Percentiles rank a stretch among this genome's conserved stretches.
These are phyloP conservation scores for Prinia subflava DNA, from an alignment of 2,113 vertebrate species.

Conservation along the genomic window DNA sequence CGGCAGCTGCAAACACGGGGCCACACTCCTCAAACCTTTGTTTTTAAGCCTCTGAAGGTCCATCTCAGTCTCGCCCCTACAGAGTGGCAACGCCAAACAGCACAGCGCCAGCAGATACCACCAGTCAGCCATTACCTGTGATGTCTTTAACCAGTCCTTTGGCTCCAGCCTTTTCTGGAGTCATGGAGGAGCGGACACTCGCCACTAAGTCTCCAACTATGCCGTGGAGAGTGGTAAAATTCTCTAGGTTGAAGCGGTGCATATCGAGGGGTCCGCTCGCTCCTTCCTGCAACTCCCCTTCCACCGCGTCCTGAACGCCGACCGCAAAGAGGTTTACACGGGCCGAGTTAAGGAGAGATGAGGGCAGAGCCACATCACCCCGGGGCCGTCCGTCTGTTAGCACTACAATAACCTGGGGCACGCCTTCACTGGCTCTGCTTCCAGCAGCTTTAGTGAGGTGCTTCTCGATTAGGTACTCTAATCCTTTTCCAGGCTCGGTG, in stretches of 20 bases:
- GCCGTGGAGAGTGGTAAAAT: constrained; percentile 77
- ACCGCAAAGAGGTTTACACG: constrained; percentile 82
- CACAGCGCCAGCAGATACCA: constrained; percentile 28
- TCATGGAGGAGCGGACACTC: constrained; percentile 75
- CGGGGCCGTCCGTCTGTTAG: constrained; percentile 80
- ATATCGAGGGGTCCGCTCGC: constrained; percentile 74
- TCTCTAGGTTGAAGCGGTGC: constrained; percentile 85
- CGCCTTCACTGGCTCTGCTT: constrained; percentile 79
- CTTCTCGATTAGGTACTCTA: constrained; percentile 80
- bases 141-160: constrained; percentile 77
- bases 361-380: constrained; percentile 77
- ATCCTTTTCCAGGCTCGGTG: constrained; percentile 79
- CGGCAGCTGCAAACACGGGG: background rate
- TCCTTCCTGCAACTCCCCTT: constrained; percentile 81
- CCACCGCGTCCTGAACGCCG: constrained; percentile 82
- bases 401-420: constrained; percentile 83
- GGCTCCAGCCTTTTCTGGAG: constrained; percentile 72
- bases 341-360: constrained; percentile 75
- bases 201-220: constrained; percentile 84
- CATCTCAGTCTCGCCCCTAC: constrained; percentile 51
- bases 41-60: constrained; percentile 67
- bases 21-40: constrained; percentile 58
- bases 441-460: constrained; percentile 81
- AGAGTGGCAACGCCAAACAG: background rate
- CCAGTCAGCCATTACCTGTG: constrained; percentile 82